Conservation (phyloP, 1,140 invertebrate genomes). For the Vanessa tameamea region DNA sequence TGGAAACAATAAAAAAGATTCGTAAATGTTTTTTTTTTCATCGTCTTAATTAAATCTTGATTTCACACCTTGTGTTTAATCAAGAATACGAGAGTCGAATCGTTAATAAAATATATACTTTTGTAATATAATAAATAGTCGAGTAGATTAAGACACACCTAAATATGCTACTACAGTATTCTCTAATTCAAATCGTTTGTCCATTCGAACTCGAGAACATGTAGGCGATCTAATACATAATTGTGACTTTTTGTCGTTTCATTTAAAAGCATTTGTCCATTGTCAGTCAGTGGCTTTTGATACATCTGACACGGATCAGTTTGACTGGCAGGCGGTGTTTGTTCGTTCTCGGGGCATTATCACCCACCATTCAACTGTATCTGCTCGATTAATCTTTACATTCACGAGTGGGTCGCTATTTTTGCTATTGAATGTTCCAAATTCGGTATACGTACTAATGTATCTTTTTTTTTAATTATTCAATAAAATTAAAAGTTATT, state of each 20-base stretch:
- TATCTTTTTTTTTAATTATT: neutral
- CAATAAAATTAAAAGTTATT: constrained; percentile 11
- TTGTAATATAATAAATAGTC: too few species aligned
- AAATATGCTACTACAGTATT: too few species aligned
- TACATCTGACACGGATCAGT: constrained; percentile 30
- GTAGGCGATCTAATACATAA: constrained; percentile 28
- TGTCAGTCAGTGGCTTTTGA: constrained; percentile 32
- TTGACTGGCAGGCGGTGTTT: constrained; percentile 28
- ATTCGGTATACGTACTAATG: neutral
- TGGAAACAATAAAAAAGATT: too few species aligned
- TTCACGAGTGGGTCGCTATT: constrained; percentile 19
- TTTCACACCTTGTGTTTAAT: neutral
- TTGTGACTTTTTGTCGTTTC: constrained; percentile 36
- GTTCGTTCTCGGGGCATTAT: constrained; percentile 22
- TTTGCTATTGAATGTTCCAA: constrained; percentile 14
- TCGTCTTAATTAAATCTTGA: too few species aligned
- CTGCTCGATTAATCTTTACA: constrained; percentile 31
- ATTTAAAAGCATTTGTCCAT: constrained; percentile 40
- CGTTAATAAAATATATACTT: too few species aligned
- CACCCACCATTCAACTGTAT: constrained; percentile 30
- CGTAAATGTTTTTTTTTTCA: too few species aligned
- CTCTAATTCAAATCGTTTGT: neutral
- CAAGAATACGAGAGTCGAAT: too few species aligned
- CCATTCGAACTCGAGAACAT: neutral
- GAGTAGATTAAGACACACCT: too few species aligned